A percentile compares a stretch with the other conserved stretches of the same genome.
Conservation (phyloP, 2,113 vertebrate species). For the Zosterops lateralis region DNA sequence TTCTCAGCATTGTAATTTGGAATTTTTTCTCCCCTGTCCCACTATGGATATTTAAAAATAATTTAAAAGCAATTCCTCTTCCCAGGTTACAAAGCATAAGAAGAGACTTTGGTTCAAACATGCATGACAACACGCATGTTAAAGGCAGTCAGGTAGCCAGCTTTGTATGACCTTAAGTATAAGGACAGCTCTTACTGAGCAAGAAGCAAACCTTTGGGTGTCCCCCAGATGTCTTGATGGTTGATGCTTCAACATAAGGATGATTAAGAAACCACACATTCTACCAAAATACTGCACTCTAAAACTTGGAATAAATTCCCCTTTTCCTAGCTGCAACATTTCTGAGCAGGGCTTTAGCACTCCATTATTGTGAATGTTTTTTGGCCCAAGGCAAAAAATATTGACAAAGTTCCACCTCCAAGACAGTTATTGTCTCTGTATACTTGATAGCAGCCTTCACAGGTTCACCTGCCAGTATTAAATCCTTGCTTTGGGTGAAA, state of each 20-base stretch:
- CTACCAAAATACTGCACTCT: slow-evolving; percentile 44
- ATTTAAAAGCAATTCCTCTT: background rate
- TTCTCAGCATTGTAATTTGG: background rate
- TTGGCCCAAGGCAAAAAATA: slow-evolving; percentile 77
- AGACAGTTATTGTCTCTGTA: slow-evolving; percentile 80
- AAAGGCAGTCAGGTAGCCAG: background rate
- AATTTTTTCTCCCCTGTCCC: background rate
- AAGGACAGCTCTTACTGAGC: background rate
- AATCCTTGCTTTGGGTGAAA: slow-evolving; percentile 74
- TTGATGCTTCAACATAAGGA: slow-evolving; percentile 39
- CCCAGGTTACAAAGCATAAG: background rate
- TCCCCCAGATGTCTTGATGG: slow-evolving; percentile 18
- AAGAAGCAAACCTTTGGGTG: background rate
- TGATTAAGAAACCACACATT: slow-evolving; percentile 54
- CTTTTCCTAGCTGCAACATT: slow-evolving; percentile 45
- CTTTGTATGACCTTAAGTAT: background rate
- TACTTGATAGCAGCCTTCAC: slow-evolving; percentile 78
- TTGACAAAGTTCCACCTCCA: slow-evolving; percentile 73
- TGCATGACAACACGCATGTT: background rate
- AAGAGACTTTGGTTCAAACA: background rate
- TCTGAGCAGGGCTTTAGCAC: slow-evolving; percentile 55
- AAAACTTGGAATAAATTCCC: slow-evolving; percentile 63
- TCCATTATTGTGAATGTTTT: slow-evolving; percentile 73
- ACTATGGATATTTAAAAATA: background rate
- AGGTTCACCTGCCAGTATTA: slow-evolving; percentile 73